Conservation (phyloP, 2,113 vertebrate species). For the Tragelaphus strepsiceros region DNA sequence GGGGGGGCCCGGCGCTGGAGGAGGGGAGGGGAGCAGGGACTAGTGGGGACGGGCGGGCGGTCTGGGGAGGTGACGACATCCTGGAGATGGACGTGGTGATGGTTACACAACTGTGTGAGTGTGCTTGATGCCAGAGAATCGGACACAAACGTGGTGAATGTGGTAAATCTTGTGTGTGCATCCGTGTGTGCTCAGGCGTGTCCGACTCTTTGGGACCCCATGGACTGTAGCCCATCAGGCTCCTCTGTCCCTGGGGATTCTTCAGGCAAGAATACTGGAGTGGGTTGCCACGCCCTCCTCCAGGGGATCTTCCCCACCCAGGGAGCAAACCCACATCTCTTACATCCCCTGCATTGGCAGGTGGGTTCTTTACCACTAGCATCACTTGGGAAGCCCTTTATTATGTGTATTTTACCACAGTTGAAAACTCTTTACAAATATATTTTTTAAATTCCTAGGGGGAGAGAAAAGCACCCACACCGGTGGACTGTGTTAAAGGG, state of each 20-base stretch:
- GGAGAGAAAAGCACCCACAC: neutral
- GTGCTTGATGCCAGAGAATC: neutral
- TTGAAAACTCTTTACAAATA: neutral
- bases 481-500: neutral
- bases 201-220: neutral
- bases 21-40: accelerated
- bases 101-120: accelerated
- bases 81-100: accelerated
- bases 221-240: neutral
- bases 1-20: neutral
- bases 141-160: accelerated
- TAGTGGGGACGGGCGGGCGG: accelerated
- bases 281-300: neutral
- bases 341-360: accelerated
- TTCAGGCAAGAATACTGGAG: neutral
- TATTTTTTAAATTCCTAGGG: neutral
- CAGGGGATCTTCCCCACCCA: neutral
- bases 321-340: neutral
- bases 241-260: neutral
- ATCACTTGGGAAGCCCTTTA: neutral
- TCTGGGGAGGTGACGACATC: neutral
- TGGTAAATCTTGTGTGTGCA: accelerated
- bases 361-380: neutral
- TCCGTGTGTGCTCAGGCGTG: accelerated
- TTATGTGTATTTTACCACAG: neutral